Evolutionary conservation across 2,113 vertebrate genomes (phyloP).

Genomic region (Columbina picui): DNA sequence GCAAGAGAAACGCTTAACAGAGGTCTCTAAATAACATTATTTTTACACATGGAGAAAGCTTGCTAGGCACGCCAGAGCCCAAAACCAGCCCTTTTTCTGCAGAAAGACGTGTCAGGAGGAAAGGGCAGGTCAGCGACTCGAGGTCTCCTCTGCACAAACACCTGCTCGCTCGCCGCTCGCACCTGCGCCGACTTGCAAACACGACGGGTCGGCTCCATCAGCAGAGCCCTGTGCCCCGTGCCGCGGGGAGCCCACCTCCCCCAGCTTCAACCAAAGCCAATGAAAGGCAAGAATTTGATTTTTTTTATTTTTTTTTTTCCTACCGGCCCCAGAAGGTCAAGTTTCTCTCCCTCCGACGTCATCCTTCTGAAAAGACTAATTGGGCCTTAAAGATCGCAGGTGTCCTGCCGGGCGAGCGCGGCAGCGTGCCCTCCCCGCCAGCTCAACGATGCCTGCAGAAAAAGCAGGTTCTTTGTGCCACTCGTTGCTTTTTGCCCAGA

Average conservation of each 20-base stretch:
- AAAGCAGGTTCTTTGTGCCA: background rate
- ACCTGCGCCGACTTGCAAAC: conserved; percentile 67
- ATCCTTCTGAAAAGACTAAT: conserved; percentile 58
- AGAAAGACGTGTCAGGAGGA: conserved; percentile 68
- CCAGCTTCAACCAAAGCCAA: conserved; percentile 35
- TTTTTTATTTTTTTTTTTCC: background rate
- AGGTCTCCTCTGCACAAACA: conserved; percentile 71
- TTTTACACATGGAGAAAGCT: conserved; percentile 27
- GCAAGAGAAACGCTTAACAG: background rate
- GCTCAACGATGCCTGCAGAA: conserved; percentile 15
- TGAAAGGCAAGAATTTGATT: conserved; percentile 9
- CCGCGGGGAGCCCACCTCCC: conserved; percentile 10
- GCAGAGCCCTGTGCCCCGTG: conserved; percentile 36
- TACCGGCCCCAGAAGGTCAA: conserved; percentile 35
- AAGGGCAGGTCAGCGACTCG: conserved; percentile 69
- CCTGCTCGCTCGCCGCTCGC: conserved; percentile 72
- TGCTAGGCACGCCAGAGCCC: background rate
- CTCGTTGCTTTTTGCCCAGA: background rate
- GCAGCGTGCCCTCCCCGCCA: background rate
- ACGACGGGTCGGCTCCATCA: conserved; percentile 15
- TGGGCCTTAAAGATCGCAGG: conserved; percentile 43
- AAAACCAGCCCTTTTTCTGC: conserved; percentile 5
- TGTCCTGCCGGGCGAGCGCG: background rate
- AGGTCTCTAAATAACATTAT: background rate
- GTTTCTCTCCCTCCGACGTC: background rate